Conservation (phyloP, 2,113 vertebrate genomes). For the Carassius auratus region DNA sequence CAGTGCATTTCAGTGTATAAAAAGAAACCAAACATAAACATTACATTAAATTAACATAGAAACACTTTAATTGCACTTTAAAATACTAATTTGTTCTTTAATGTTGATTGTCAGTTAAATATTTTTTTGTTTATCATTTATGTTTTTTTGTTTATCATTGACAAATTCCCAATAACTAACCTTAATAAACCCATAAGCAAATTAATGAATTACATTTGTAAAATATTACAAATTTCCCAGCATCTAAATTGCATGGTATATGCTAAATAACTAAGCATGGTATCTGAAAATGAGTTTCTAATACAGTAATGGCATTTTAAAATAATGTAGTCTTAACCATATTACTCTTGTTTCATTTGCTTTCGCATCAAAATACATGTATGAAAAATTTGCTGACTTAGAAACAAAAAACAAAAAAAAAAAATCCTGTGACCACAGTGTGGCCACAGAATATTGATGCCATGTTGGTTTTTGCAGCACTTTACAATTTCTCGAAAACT, state of each 20-base stretch:
- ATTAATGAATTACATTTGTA: neutral
- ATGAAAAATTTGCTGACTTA: slow-evolving; percentile 25
- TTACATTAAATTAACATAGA: slow-evolving; percentile 46
- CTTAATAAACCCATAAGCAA: slow-evolving; percentile 12
- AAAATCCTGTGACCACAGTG: neutral
- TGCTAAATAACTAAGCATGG: neutral
- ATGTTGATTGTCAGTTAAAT: slow-evolving; percentile 20
- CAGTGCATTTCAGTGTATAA: slow-evolving; percentile 39
- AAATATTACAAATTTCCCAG: neutral
- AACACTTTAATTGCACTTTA: slow-evolving; percentile 55
- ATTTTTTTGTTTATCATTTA: neutral
- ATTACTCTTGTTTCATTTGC: slow-evolving; percentile 39
- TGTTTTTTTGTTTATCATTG: neutral
- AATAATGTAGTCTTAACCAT: slow-evolving; percentile 27
- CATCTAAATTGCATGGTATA: too few species aligned
- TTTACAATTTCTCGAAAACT: slow-evolving; percentile 27
- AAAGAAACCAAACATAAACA: slow-evolving; percentile 17
- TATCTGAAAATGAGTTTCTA: slow-evolving; percentile 27
- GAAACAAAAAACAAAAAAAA: neutral
- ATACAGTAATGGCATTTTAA: slow-evolving; percentile 15
- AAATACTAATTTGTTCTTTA: slow-evolving; percentile 30
- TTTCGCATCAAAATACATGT: slow-evolving; percentile 26
- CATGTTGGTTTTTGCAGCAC: slow-evolving; percentile 11
- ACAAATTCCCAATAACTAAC: slow-evolving; percentile 20
- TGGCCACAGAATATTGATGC: neutral